Evolutionary conservation across 2,797 vertebrate species (phyloP).

Genomic region (Argya squamiceps): DNA sequence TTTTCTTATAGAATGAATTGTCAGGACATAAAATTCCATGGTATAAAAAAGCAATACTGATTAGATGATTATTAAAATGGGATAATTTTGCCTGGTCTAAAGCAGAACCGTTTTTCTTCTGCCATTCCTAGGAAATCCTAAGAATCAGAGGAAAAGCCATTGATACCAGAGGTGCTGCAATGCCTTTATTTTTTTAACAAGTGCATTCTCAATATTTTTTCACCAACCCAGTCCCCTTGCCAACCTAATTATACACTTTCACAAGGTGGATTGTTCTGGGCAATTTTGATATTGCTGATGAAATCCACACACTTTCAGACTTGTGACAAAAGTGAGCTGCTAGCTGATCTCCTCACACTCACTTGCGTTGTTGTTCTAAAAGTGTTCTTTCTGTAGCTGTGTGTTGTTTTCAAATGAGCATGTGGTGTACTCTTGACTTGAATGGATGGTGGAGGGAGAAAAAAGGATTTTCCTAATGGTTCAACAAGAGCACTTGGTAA

Average conservation of each 20-base stretch:
- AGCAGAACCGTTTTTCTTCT: background rate
- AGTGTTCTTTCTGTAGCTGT: background rate
- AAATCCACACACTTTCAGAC: background rate
- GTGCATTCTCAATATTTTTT: background rate
- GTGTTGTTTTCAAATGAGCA: background rate
- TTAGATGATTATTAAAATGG: background rate
- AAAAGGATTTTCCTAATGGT: conserved; percentile 24
- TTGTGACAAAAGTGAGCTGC: background rate
- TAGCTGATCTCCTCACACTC: background rate
- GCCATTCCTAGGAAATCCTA: background rate
- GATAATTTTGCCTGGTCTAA: background rate
- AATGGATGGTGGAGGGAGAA: background rate
- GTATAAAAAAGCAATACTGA: background rate
- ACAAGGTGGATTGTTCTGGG: background rate
- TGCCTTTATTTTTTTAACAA: background rate
- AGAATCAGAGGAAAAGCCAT: background rate
- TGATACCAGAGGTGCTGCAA: background rate
- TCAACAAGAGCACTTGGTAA: conserved; percentile 49
- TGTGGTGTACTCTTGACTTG: background rate
- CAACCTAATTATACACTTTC: background rate
- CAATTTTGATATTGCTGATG: background rate
- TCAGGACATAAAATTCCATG: background rate
- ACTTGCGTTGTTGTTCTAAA: background rate
- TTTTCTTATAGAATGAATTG: background rate
- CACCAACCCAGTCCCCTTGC: background rate